Evolutionary conservation across 2,797 vertebrate species (phyloP).

Genomic region (Ibycter americanus): DNA sequence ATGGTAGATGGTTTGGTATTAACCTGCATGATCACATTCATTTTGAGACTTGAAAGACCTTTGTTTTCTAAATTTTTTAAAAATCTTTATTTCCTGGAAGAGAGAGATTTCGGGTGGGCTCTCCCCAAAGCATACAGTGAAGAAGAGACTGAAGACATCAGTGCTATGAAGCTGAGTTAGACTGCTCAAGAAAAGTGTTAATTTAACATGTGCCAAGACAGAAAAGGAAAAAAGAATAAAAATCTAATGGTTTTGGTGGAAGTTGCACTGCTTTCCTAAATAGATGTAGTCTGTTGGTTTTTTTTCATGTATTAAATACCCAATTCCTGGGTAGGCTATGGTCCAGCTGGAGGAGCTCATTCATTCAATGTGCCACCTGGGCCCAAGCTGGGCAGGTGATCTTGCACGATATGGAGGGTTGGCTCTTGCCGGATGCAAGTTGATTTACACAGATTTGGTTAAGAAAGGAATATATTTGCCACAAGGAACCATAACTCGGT

Average conservation of each 20-base stretch:
- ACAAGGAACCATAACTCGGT: background rate
- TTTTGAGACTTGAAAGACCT: background rate
- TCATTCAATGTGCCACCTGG: background rate
- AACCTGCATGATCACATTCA: background rate
- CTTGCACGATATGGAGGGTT: background rate
- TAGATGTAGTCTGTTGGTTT: background rate
- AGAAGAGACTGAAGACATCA: background rate
- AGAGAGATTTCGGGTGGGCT: background rate
- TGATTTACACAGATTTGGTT: background rate
- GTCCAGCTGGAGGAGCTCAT: background rate
- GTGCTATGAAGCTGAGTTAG: background rate
- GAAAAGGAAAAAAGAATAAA: background rate
- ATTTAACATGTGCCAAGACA: background rate
- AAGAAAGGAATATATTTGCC: background rate
- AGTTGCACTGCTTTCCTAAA: background rate
- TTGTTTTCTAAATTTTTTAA: background rate
- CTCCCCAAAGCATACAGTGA: rapidly evolving
- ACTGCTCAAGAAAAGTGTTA: background rate
- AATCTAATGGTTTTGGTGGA: background rate
- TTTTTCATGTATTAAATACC: background rate
- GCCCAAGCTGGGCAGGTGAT: background rate
- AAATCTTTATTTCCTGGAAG: background rate
- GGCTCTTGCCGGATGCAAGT: background rate
- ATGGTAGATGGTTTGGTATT: background rate
- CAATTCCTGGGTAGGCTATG: rapidly evolving